phyloP scores from a whole-genome alignment of 2,888 invertebrate species.

The Anarsia innoxiella region DNA sequence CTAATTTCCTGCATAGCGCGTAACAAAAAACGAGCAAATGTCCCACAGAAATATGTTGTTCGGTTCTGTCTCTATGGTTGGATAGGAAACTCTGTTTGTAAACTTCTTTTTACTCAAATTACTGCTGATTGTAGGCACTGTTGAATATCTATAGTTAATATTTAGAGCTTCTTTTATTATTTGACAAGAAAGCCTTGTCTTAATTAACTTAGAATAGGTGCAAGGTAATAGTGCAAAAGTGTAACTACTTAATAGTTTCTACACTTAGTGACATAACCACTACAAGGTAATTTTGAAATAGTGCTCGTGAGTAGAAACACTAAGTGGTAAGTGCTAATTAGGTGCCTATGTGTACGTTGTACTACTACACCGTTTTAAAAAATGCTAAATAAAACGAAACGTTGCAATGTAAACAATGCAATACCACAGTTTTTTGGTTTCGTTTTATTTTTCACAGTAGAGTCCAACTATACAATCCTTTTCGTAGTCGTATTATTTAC shows the following conservation, averaged over 20 bases:
- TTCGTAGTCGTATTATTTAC: not conserved
- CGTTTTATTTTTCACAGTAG: slow-evolving; percentile 4
- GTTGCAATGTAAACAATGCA: not conserved
- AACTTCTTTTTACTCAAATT: no score
- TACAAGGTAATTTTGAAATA: slow-evolving; percentile 21
- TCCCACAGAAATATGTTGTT: slow-evolving; percentile 58
- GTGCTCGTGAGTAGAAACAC: slow-evolving; percentile 49
- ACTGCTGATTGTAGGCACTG: no score
- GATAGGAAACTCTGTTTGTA: no score
- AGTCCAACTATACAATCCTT: not conserved
- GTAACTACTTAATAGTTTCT: slow-evolving; percentile 13
- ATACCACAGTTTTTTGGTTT: not conserved
- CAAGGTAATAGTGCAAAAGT: slow-evolving; percentile 9
- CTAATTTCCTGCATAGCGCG: slow-evolving; percentile 73
- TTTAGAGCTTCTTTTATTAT: not conserved
- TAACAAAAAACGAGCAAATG: slow-evolving; percentile 56
- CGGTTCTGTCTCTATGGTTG: slow-evolving; percentile 36
- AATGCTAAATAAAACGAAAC: slow-evolving; percentile 5
- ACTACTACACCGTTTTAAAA: slow-evolving; percentile 4
- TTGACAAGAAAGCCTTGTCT: not conserved
- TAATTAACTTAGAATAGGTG: slow-evolving; percentile 7
- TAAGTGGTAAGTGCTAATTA: slow-evolving; percentile 22
- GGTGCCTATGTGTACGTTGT: slow-evolving; percentile 8
- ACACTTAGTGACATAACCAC: slow-evolving; percentile 11
- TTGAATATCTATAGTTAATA: not conserved